Conservation (phyloP, 2,888 invertebrate genomes). For the Brachyopa scutellaris region DNA sequence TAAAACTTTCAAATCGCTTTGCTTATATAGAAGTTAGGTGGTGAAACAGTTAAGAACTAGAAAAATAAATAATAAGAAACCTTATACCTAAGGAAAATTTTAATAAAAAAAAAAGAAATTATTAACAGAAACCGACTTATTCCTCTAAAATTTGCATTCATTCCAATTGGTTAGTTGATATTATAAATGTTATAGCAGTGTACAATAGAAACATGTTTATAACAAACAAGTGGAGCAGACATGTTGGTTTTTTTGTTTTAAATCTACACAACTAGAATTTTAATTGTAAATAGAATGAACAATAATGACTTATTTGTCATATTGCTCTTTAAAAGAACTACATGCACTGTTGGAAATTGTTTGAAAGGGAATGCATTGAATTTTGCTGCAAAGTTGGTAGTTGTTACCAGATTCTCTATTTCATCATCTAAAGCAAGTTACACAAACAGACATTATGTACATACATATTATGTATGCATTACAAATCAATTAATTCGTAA, state of each 20-base stretch:
- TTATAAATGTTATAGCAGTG: conserved; percentile 32
- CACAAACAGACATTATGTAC: no score
- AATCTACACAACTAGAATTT: conserved; percentile 33
- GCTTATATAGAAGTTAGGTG: conserved; percentile 65
- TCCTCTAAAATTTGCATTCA: conserved; percentile 56
- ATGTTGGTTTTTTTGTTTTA: conserved; percentile 11
- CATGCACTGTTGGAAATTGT: conserved; percentile 22
- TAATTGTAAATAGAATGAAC: conserved; percentile 34
- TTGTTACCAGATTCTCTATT: no score
- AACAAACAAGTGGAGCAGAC: conserved; percentile 21
- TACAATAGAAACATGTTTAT: conserved; percentile 11
- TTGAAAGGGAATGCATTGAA: neutral
- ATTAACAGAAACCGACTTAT: conserved; percentile 36
- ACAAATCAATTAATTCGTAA: no score
- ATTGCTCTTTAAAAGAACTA: conserved; percentile 19
- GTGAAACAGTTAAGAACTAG: conserved; percentile 45
- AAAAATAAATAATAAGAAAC: conserved; percentile 14
- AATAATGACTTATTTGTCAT: conserved; percentile 17
- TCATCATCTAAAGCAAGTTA: no score
- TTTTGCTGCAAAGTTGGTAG: neutral
- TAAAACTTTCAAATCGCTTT: conserved; percentile 57
- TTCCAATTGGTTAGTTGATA: conserved; percentile 57
- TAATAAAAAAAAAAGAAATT: conserved; percentile 6
- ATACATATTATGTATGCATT: no score
- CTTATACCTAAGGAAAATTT: conserved; percentile 3